These are phyloP conservation scores for Hydropsyche betteni DNA, from an alignment of 2,888 invertebrate species.

Conservation along the genomic window DNA sequence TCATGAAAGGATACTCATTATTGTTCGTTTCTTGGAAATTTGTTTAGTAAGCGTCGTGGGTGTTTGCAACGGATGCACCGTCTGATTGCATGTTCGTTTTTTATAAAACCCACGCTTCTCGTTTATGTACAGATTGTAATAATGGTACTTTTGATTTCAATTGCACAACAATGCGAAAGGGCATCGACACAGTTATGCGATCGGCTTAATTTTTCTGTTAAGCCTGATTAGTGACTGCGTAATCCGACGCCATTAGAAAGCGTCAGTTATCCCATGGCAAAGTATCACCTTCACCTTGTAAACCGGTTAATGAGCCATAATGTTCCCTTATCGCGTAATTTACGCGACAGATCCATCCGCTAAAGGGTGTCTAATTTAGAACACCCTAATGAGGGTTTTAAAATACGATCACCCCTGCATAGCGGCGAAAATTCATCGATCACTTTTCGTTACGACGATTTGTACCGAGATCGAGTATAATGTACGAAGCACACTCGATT, in stretches of 20 bases:
- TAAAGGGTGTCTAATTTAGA: not conserved
- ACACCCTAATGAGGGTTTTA: slow-evolving; percentile 9
- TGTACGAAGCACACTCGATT: no score
- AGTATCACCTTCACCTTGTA: slow-evolving; percentile 18
- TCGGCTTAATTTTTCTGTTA: no score
- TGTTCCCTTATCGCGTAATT: slow-evolving; percentile 15
- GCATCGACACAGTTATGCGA: no score
- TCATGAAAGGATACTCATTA: not conserved
- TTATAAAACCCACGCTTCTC: slow-evolving; percentile 2
- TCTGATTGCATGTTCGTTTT: slow-evolving; percentile 4
- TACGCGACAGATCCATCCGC: slow-evolving; percentile 2
- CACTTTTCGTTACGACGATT: no score
- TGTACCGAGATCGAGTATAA: no score
- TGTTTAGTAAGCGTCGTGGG: slow-evolving; percentile 21
- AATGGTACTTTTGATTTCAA: no score
- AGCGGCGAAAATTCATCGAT: no score
- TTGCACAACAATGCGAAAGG: no score
- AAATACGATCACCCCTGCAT: not conserved
- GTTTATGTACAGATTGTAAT: no score
- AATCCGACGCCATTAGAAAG: no score
- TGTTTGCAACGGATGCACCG: slow-evolving; percentile 26
- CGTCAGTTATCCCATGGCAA: not conserved
- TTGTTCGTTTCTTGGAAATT: slow-evolving; percentile 15
- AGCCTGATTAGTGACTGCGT: no score
- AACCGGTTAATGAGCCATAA: slow-evolving; percentile 21